A percentile compares a stretch with the other conserved stretches of the same genome.
These are phyloP conservation scores for mouse (Mus musculus) DNA, from an alignment of 2,113 vertebrate genomes.

Conservation along the genomic window GRCm39 chr12:44755501-44756000, in stretches of 20 bases:
- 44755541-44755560: constrained; percentile 60
- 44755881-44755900: not conserved
- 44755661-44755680: not conserved
- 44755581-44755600: constrained; percentile 54
- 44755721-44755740: constrained; percentile 17
- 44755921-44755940: not conserved
- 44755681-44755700: constrained; percentile 2
- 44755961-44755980: constrained; percentile 28
- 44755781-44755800: not conserved
- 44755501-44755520: constrained; percentile 50
- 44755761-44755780: constrained; percentile 14
- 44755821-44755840: not conserved
- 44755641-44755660: not conserved
- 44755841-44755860: not conserved
- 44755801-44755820: not conserved
- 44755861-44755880: not conserved
- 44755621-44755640: constrained; percentile 24
- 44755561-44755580: constrained; percentile 59
- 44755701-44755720: constrained; percentile 30
- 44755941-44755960: not conserved
- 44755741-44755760: not conserved
- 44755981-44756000: constrained; percentile 51
- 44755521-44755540: constrained; percentile 53
- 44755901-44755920: constrained; percentile 15
- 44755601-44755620: constrained; percentile 22